Evolutionary conservation across 1,140 invertebrate genomes (phyloP).

Genomic region (Drosophila mayri): DNA sequence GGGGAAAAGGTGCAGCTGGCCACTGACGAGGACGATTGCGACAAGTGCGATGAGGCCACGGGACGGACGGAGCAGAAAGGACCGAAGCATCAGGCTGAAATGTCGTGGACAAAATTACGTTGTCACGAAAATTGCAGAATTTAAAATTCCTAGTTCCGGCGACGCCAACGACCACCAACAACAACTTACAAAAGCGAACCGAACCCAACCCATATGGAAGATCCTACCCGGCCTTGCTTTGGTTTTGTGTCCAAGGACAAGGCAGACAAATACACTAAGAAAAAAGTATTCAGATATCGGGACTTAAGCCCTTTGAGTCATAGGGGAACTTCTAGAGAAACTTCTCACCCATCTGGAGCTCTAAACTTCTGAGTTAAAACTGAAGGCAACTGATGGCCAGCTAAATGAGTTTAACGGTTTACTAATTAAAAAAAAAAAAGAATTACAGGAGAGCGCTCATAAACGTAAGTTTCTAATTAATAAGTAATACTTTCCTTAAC

Average conservation of each 20-base stretch:
- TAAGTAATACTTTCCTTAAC: too few species aligned
- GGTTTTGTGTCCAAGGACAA: constrained; percentile 75
- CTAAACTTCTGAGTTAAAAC: too few species aligned
- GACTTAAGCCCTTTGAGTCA: neutral
- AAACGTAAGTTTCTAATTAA: neutral
- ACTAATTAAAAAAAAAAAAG: neutral
- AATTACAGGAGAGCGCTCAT: neutral
- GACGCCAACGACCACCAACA: constrained; percentile 43
- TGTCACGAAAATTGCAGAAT: constrained; percentile 85
- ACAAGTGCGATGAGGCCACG: constrained; percentile 17
- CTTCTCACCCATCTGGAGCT: too few species aligned
- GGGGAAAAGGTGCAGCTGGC: constrained; percentile 47
- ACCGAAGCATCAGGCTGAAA: constrained; percentile 73
- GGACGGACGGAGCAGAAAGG: constrained; percentile 25
- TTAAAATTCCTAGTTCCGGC: constrained; percentile 84
- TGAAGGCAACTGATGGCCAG: too few species aligned
- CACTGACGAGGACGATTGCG: constrained; percentile 56
- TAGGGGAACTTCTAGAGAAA: neutral
- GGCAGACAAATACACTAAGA: constrained; percentile 63
- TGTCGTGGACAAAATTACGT: constrained; percentile 84
- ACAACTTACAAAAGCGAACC: constrained; percentile 34
- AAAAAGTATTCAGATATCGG: constrained; percentile 9
- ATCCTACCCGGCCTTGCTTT: constrained; percentile 55
- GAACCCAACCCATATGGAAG: constrained; percentile 67
- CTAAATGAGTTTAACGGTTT: too few species aligned